phyloP scores from a whole-genome alignment of 2,888 invertebrate species.

The Beris morrisii region DNA sequence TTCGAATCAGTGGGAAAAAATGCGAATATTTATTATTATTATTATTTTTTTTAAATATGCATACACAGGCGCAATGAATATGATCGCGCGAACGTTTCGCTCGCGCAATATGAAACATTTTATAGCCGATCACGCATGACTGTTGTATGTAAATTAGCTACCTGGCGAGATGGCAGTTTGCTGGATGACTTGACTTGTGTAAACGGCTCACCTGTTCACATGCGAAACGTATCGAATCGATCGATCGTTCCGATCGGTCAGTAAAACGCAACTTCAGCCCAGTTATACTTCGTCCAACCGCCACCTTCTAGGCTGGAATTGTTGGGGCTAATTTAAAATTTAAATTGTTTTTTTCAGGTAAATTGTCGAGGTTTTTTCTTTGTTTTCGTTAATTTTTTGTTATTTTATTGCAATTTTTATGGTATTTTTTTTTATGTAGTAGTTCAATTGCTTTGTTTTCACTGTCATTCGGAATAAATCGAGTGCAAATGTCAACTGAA shows the following conservation, averaged over 20 bases:
- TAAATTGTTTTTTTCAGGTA: slow-evolving; percentile 27
- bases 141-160: slow-evolving; percentile 18
- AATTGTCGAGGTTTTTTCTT: slow-evolving; percentile 19
- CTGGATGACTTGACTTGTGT: background rate
- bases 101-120: background rate
- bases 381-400: slow-evolving; percentile 10
- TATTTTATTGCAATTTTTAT: background rate
- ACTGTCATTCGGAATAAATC: slow-evolving; percentile 13
- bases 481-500: slow-evolving; percentile 22
- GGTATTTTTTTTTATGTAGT: background rate
- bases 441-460: background rate
- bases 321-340: slow-evolving; percentile 23
- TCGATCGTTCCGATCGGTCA: background rate
- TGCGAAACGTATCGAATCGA: background rate
- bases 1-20: too few species aligned
- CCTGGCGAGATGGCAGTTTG: slow-evolving; percentile 18
- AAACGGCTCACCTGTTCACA: slow-evolving; percentile 17
- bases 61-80: too few species aligned
- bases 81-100: too few species aligned
- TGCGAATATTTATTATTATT: too few species aligned
- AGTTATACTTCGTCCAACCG: background rate
- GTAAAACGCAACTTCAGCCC: background rate
- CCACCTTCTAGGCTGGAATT: background rate
- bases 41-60: too few species aligned
- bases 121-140: slow-evolving; percentile 12